phyloP scores from a whole-genome alignment of 2,888 invertebrate genomes.

The Hydrotaea diabolus region DNA sequence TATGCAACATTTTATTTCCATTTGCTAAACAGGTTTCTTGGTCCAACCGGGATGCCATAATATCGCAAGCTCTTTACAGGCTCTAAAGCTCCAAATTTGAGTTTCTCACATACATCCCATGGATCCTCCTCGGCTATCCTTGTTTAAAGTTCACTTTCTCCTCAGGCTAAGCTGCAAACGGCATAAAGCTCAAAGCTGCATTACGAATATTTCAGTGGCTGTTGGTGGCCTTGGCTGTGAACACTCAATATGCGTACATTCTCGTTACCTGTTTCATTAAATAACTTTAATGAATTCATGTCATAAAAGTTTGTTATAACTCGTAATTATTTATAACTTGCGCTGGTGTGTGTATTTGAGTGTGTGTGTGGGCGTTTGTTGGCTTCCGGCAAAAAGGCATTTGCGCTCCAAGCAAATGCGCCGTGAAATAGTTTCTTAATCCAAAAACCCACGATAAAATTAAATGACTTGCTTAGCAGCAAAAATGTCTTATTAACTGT shows the following conservation, averaged over 20 bases:
- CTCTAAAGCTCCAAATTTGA: too few species aligned
- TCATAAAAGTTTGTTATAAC: background rate
- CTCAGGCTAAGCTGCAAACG: too few species aligned
- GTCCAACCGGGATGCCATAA: too few species aligned
- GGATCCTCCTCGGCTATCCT: too few species aligned
- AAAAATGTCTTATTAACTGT: slow-evolving; percentile 8
- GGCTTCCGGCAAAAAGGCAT: background rate
- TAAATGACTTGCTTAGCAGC: slow-evolving; percentile 1
- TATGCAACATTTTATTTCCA: too few species aligned
- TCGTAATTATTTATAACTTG: background rate
- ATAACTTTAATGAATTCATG: slow-evolving; percentile 8
- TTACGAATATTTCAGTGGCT: too few species aligned
- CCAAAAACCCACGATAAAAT: slow-evolving; percentile 9
- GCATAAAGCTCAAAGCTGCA: too few species aligned
- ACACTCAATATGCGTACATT: background rate
- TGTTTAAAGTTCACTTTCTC: too few species aligned
- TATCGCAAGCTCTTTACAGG: too few species aligned
- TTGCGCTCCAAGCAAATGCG: background rate
- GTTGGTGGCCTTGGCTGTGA: background rate
- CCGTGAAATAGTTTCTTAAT: slow-evolving; percentile 17
- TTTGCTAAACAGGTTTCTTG: too few species aligned
- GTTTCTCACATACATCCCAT: too few species aligned
- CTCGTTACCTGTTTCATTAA: background rate
- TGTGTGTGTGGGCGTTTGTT: background rate
- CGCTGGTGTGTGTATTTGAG: background rate